A percentile compares a stretch with the other conserved stretches of the same genome.
phyloP scores from a whole-genome alignment of 2,888 invertebrate genomes.

The Glyphotaelius pellucidus region DNA sequence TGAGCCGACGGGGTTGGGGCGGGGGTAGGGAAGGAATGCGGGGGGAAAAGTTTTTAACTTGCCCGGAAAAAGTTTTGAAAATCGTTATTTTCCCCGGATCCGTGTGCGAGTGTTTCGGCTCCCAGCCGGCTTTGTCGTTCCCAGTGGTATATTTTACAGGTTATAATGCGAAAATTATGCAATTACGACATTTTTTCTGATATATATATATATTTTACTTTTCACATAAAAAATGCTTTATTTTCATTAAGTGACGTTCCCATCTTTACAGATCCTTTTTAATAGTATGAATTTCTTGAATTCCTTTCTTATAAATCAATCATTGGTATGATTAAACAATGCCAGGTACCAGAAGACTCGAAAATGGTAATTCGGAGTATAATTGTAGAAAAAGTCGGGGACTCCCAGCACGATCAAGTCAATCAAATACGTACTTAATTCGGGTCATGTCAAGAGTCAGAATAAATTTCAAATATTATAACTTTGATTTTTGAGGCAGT shows the following conservation, averaged over 20 bases:
- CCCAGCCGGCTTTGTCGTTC: conserved; percentile 55
- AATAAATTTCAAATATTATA: too few species aligned
- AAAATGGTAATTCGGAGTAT: too few species aligned
- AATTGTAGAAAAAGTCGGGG: too few species aligned
- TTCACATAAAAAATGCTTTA: not conserved
- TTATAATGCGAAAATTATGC: conserved; percentile 42
- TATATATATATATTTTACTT: not conserved
- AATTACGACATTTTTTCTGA: not conserved
- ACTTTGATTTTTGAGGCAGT: too few species aligned
- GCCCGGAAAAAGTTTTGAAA: conserved; percentile 80
- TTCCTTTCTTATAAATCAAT: not conserved
- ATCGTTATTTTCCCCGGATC: conserved; percentile 70
- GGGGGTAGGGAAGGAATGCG: conserved; percentile 2
- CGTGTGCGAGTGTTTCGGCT: conserved; percentile 60
- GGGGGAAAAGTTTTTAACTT: conserved; percentile 68
- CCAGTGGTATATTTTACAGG: conserved; percentile 31
- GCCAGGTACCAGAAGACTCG: too few species aligned
- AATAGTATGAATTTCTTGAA: not conserved
- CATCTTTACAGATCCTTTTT: not conserved
- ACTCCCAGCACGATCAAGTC: too few species aligned
- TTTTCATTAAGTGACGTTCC: not conserved
- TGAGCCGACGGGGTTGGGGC: not conserved
- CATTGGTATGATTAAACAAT: not conserved
- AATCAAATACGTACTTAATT: too few species aligned
- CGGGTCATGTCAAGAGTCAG: too few species aligned